These are phyloP conservation scores for Drosophila bocki DNA, from an alignment of 1,140 invertebrate genomes.

Conservation along the genomic window DNA sequence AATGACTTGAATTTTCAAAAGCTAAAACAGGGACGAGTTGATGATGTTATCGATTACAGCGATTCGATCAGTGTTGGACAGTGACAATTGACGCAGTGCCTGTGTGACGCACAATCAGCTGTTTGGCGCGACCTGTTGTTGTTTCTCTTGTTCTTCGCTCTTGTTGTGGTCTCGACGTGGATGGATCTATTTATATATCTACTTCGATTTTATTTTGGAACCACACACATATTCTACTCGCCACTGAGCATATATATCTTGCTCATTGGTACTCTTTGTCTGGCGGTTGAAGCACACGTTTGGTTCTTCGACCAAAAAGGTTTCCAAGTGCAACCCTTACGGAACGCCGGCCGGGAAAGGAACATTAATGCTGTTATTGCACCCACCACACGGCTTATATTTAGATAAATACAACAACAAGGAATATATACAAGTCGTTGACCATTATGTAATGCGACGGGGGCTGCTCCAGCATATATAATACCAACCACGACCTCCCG, in stretches of 20 bases:
- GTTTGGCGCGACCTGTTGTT: slow-evolving; percentile 58
- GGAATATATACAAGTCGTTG: slow-evolving; percentile 38
- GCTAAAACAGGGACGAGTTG: slow-evolving; percentile 11
- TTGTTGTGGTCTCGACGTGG: slow-evolving; percentile 63
- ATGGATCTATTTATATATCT: slow-evolving; percentile 73
- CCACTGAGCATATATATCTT: slow-evolving; percentile 34
- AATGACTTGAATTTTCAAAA: slow-evolving; percentile 71
- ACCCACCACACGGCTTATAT: neutral
- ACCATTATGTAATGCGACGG: slow-evolving; percentile 66
- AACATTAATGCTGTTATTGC: neutral
- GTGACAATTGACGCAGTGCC: slow-evolving; percentile 1
- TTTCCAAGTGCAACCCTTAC: neutral
- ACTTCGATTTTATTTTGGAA: slow-evolving; percentile 72
- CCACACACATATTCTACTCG: slow-evolving; percentile 54
- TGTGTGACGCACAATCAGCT: slow-evolving; percentile 37
- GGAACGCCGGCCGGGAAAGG: slow-evolving; percentile 17
- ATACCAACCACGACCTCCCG: slow-evolving; percentile 4
- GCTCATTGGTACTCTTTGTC: slow-evolving; percentile 6
- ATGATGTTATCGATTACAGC: slow-evolving; percentile 1
- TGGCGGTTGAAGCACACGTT: neutral
- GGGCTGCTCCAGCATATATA: slow-evolving; percentile 30
- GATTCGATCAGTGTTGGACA: neutral
- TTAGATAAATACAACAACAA: slow-evolving; percentile 2
- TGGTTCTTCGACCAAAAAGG: slow-evolving; percentile 6
- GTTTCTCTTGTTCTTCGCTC: slow-evolving; percentile 32